Evolutionary conservation across 2,797 vertebrate species (phyloP), one percentile per base, ranked within the genome.

Genomic region (Etheostoma perlongum): DNA sequence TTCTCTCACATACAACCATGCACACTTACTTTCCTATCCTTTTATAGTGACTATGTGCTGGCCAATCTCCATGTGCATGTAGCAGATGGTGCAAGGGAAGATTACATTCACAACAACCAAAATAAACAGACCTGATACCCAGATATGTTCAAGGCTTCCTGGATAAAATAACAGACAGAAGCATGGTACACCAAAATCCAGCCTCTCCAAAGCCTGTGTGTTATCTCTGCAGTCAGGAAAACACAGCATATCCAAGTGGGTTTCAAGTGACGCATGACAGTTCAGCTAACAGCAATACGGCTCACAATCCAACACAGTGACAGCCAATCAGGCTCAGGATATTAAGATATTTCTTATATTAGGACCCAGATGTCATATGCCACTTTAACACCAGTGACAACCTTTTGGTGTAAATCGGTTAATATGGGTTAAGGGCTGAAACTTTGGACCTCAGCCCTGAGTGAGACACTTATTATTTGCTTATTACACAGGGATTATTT

Each of bases 101-200:
- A 92, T 86, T 84, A 88, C 76, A 83, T 79, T 79, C 55, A 79
- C 76, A 82, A 75, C 66, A 84, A 91, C 85, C 69, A 74, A 88
- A 91, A 89, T 86, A 90, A 88, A 87, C 83, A 78, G 72, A 85
- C 67, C 68, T 42, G 80, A 89, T 67, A 72, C 67, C 71, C 71
- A 64, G 79, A 89, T 90, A 78, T 51, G 78, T 63, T 75, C 49
- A 59, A 59, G 72, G 72, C 53, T 79, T 83, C 65, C 75, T 66
- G 77, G 71, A 79, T 86, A 75, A 74, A 44, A 72, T 5, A 76
- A 79, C 30, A 74, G 25, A 65, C 36, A 54, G 44, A 55, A 58
- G 40, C 30, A 25, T 13, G 23, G 25, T 8, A 57, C 49, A 55
- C 11, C 46, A 69, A 73, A 86, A 79, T 51, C 54, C 9, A 23